These are phyloP conservation scores for Drosophila suboccidentalis DNA, from an alignment of 2,888 invertebrate species.

Conservation along the genomic window DNA sequence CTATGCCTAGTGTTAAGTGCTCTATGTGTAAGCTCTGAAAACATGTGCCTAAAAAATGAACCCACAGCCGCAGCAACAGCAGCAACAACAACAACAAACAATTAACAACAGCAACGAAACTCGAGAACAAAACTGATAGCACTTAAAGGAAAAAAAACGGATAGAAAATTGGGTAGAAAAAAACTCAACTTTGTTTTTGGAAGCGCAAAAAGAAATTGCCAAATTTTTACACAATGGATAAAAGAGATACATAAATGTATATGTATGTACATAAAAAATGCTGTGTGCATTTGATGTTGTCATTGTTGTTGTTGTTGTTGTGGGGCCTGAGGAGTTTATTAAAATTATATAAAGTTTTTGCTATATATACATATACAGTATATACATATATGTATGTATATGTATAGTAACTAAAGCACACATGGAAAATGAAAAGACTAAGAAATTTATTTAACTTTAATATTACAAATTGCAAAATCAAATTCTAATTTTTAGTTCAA, in stretches of 20 bases:
- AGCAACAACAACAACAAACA: conserved; percentile 36
- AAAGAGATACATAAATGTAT: conserved; percentile 19
- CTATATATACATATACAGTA: conserved; percentile 70
- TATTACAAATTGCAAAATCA: conserved; percentile 61
- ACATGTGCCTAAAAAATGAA: conserved; percentile 79
- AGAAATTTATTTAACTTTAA: conserved; percentile 74
- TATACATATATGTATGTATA: conserved; percentile 43
- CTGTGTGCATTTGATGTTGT: conserved; percentile 24
- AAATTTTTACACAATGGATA: conserved; percentile 53
- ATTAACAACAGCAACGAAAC: conserved; percentile 26
- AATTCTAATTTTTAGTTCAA: conserved; percentile 68
- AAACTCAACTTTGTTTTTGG: conserved; percentile 10
- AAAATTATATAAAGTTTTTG: conserved; percentile 76
- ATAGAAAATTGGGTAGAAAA: conserved; percentile 2
- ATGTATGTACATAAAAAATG: conserved; percentile 23
- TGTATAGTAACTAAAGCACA: conserved; percentile 80
- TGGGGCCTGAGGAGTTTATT: conserved; percentile 47
- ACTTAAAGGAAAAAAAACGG: conserved; percentile 31
- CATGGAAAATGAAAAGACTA: conserved; percentile 83
- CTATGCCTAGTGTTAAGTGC: conserved; percentile 66
- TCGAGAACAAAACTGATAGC: conserved; percentile 56
- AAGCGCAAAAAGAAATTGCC: conserved; percentile 52
- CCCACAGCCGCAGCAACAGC: conserved; percentile 48
- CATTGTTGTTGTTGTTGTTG: conserved; percentile 43
- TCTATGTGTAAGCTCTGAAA: conserved; percentile 78